A percentile compares a stretch with the other conserved stretches of the same genome.
Evolutionary conservation across 64 coral and sea anemone genomes (phyloP).

Genomic region (Stichodactyla helianthus): DNA sequence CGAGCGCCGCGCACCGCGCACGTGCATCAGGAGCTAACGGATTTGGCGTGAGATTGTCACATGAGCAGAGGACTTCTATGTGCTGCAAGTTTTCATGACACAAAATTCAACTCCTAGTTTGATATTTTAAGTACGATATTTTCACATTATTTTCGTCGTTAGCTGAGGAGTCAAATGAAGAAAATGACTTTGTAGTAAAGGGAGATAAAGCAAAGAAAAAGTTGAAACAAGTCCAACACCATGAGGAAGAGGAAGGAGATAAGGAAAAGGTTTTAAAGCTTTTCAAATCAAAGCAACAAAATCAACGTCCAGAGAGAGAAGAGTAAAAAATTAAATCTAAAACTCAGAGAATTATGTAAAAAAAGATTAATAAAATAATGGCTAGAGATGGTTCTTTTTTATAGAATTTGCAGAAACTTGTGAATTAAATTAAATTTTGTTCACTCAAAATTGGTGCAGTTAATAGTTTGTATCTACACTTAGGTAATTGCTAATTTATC

Average conservation of each 20-base stretch:
- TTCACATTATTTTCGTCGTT: no score
- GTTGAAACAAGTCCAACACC: not conserved
- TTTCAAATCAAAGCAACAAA: not conserved
- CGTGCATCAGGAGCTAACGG: no score
- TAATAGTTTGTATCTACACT: not conserved
- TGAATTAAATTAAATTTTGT: not conserved
- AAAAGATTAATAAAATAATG: not conserved
- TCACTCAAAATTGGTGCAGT: not conserved
- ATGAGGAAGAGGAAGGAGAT: not conserved
- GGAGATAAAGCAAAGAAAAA: not conserved
- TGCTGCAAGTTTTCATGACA: no score
- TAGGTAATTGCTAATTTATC: no score
- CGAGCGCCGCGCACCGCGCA: no score
- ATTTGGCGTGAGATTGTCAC: no score
- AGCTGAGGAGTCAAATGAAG: no score
- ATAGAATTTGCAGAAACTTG: not conserved
- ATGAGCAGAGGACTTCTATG: no score
- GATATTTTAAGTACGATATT: no score
- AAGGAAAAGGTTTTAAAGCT: conserved; percentile 9
- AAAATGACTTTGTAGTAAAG: not conserved
- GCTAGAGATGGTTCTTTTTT: not conserved
- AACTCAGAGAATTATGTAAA: not conserved
- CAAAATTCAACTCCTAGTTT: no score
- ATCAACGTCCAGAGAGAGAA: not conserved
- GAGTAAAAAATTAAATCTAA: not conserved